Conservation (phyloP, 2,113 vertebrate genomes). For the Edolisoma coerulescens region DNA sequence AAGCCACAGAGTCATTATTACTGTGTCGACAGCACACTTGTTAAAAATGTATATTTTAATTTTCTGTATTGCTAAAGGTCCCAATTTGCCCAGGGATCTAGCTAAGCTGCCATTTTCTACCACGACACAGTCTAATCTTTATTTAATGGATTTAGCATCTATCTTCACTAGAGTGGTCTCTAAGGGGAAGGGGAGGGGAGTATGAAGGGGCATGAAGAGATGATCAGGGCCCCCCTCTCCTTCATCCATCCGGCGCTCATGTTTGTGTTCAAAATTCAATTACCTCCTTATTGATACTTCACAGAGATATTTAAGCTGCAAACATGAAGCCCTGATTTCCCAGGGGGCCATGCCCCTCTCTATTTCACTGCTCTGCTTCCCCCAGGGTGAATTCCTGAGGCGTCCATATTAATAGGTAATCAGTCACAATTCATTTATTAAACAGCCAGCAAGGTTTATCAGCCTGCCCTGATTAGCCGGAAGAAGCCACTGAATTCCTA, state of each 20-base stretch:
- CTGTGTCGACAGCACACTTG: slow-evolving; percentile 71
- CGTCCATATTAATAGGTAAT: slow-evolving; percentile 99
- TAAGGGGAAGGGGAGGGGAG: slow-evolving; percentile 77
- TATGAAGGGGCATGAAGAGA: slow-evolving; percentile 79
- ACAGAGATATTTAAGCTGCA: slow-evolving; percentile 99
- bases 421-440: slow-evolving; percentile 99
- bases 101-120: slow-evolving; percentile 87
- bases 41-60: slow-evolving; percentile 88
- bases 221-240: slow-evolving; percentile 79
- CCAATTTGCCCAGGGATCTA: slow-evolving; percentile 78
- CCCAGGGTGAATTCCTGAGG: slow-evolving; percentile 93
- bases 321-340: slow-evolving; percentile 99
- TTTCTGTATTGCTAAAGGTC: slow-evolving; percentile 79
- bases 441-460: slow-evolving; percentile 98
- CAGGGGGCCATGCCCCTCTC: slow-evolving; percentile 97
- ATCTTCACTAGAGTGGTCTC: slow-evolving; percentile 90
- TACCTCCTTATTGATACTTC: slow-evolving; percentile 99
- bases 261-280: slow-evolving; percentile 99
- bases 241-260: slow-evolving; percentile 92
- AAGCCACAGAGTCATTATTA: slow-evolving; percentile 62
- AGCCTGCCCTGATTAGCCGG: slow-evolving; percentile 94
- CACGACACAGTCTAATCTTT: slow-evolving; percentile 94
- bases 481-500: slow-evolving; percentile 98
- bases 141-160: slow-evolving; percentile 99
- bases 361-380: slow-evolving; percentile 93